These are phyloP conservation scores for Rhynchonycteris naso DNA, from an alignment of 2,797 vertebrate genomes.

Conservation along the genomic window DNA sequence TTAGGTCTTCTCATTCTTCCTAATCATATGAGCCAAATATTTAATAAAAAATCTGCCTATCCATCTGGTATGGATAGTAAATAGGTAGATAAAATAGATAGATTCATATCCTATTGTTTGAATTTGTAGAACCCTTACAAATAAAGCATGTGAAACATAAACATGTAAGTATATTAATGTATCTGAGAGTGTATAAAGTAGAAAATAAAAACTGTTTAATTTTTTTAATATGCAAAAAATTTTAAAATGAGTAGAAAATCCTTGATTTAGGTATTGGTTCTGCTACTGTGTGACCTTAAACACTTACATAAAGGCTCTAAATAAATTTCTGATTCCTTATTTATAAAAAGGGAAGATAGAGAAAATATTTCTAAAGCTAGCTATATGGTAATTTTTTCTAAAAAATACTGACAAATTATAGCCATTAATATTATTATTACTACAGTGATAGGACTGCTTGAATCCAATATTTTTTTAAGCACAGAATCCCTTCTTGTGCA, in stretches of 20 bases:
- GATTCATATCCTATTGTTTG: background rate
- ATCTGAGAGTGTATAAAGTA: background rate
- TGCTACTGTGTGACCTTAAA: background rate
- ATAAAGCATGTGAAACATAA: background rate
- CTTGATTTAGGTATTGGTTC: background rate
- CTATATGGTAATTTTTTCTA: background rate
- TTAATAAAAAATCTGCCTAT: background rate
- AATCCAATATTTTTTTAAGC: background rate
- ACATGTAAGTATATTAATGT: background rate
- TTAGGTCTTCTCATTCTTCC: background rate
- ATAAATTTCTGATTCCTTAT: background rate
- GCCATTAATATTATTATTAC: background rate
- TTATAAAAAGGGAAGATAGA: background rate
- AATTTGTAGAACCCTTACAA: background rate
- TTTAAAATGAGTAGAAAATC: background rate
- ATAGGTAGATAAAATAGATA: background rate
- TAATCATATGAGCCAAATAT: background rate
- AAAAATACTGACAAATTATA: background rate
- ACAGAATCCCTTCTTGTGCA: background rate
- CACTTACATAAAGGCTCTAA: background rate
- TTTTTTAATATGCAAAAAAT: background rate
- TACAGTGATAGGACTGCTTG: background rate
- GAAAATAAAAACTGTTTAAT: background rate
- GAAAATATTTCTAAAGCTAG: background rate
- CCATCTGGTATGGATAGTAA: background rate